phyloP scores from a whole-genome alignment of 1,140 invertebrate species.

The Lycorma delicatula region DNA sequence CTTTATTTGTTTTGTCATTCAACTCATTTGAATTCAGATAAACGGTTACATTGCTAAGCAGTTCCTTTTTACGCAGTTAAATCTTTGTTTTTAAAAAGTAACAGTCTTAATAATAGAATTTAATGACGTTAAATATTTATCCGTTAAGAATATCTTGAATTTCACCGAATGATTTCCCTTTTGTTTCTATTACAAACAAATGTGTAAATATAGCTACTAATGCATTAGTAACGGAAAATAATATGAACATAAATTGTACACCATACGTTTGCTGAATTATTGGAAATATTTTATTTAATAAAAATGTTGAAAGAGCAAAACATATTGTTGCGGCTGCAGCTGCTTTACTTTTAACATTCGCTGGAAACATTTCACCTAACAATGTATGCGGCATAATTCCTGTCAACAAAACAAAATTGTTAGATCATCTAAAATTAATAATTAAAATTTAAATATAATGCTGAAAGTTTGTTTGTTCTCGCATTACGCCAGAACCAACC shows the following conservation, averaged over 20 bases:
- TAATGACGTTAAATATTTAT: no score
- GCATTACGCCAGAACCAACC: no score
- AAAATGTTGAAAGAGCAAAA: conserved; percentile 23
- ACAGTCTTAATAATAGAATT: no score
- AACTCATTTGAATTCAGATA: no score
- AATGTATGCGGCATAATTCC: conserved; percentile 29
- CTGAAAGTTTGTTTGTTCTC: no score
- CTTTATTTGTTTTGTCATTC: no score
- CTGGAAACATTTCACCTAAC: conserved; percentile 30
- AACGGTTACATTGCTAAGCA: no score
- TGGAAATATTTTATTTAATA: conserved; percentile 26
- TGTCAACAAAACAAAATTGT: neutral
- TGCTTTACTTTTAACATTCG: conserved; percentile 29
- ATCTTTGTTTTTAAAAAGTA: no score
- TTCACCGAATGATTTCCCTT: conserved; percentile 65
- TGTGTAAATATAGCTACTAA: conserved; percentile 49
- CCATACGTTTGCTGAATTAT: conserved; percentile 13
- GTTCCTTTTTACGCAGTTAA: no score
- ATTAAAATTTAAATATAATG: no score
- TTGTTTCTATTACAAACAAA: conserved; percentile 53
- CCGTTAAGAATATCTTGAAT: conserved; percentile 56
- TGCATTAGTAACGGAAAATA: conserved; percentile 25
- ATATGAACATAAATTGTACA: conserved; percentile 22
- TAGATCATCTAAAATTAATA: no score
- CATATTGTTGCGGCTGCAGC: conserved; percentile 26